phyloP scores from a whole-genome alignment of 2,888 invertebrate genomes.

The Drosophila nigricruria region DNA sequence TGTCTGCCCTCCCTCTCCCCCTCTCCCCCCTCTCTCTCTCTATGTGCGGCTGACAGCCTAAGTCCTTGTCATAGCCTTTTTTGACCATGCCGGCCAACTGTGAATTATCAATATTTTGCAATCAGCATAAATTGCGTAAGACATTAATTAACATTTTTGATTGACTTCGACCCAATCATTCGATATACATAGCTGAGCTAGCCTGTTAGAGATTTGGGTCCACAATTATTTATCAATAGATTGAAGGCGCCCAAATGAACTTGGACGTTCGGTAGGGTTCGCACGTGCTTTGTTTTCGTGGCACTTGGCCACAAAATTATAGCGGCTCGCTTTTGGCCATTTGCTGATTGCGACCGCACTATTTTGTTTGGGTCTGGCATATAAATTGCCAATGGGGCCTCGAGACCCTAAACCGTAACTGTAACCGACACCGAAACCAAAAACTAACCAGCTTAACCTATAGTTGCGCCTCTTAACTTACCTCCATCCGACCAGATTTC shows the following conservation, averaged over 20 bases:
- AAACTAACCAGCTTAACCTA: slow-evolving; percentile 27
- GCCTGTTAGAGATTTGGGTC: slow-evolving; percentile 16
- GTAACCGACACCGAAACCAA: not conserved
- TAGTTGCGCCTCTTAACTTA: slow-evolving; percentile 43
- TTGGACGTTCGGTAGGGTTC: slow-evolving; percentile 19
- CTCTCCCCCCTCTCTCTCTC: not conserved
- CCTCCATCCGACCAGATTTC: slow-evolving; percentile 50
- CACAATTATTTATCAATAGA: slow-evolving; percentile 25
- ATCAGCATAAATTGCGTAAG: slow-evolving; percentile 15
- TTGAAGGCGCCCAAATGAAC: slow-evolving; percentile 36
- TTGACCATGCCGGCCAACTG: too few relatives aligned
- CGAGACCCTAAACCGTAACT: not conserved
- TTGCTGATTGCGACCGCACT: slow-evolving; percentile 67
- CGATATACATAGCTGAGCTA: not conserved
- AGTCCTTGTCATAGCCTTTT: not conserved
- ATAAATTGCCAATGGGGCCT: slow-evolving; percentile 44
- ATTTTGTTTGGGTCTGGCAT: slow-evolving; percentile 44
- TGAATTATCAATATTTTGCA: slow-evolving; percentile 10
- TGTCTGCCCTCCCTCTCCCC: not conserved
- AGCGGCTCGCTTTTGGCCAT: slow-evolving; percentile 48
- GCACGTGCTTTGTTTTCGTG: slow-evolving; percentile 53
- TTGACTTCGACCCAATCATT: slow-evolving; percentile 22
- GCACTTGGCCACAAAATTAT: slow-evolving; percentile 42
- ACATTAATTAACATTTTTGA: slow-evolving; percentile 33
- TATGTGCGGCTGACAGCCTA: not conserved